Conservation (phyloP, 2,888 invertebrate genomes). For the Lasius fuliginosus region DNA sequence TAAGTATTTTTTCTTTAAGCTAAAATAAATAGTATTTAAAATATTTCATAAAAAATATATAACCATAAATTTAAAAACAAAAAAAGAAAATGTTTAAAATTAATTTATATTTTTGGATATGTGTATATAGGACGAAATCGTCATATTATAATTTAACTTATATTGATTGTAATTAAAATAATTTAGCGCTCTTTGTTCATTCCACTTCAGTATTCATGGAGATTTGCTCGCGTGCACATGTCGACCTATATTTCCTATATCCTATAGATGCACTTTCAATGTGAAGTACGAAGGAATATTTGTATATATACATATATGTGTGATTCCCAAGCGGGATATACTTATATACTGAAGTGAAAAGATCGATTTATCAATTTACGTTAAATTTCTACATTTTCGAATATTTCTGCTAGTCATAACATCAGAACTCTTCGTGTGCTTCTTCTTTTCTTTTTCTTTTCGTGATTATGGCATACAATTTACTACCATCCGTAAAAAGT, state of each 20-base stretch:
- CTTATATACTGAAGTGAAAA: slow-evolving; percentile 28
- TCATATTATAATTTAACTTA: slow-evolving; percentile 23
- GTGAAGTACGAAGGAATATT: neutral
- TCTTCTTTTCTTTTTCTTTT: neutral
- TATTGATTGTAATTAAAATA: slow-evolving; percentile 23
- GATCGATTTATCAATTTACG: slow-evolving; percentile 47
- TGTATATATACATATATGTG: neutral
- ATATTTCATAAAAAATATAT: neutral
- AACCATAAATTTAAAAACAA: too few species aligned
- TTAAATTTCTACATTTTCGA: slow-evolving; percentile 23
- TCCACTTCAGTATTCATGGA: slow-evolving; percentile 16
- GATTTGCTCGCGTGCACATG: slow-evolving; percentile 10
- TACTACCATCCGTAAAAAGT: slow-evolving; percentile 4
- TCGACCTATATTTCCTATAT: slow-evolving; percentile 33
- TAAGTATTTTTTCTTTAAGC: neutral
- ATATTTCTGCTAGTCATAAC: slow-evolving; percentile 31
- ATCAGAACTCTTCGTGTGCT: neutral
- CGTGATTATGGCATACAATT: slow-evolving; percentile 42
- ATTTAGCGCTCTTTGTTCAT: slow-evolving; percentile 32
- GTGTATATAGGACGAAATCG: neutral
- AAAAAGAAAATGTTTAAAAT: neutral
- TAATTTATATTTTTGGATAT: neutral
- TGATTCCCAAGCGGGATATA: slow-evolving; percentile 21
- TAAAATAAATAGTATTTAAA: neutral
- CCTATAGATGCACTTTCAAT: neutral